Conservation (phyloP, 2,888 invertebrate species). For the Drosophila mimica region DNA sequence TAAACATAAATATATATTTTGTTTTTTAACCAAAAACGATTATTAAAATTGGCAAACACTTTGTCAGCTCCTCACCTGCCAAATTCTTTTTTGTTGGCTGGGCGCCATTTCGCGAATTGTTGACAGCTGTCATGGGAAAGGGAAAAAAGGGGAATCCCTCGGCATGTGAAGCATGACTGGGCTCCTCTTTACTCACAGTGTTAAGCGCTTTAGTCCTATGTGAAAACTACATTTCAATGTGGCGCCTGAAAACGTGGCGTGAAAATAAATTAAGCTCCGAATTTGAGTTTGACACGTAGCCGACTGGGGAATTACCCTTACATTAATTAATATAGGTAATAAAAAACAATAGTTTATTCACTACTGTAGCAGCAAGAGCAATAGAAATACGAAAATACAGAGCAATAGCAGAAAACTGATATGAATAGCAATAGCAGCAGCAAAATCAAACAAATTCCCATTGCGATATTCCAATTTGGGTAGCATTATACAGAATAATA, state of each 20-base stretch:
- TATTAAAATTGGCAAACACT: constrained; percentile 71
- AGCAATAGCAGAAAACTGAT: too few relatives aligned
- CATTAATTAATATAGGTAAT: neutral
- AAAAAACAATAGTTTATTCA: neutral
- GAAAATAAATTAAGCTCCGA: constrained; percentile 63
- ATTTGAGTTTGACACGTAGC: neutral
- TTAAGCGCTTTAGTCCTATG: constrained; percentile 61
- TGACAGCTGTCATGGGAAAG: constrained; percentile 71
- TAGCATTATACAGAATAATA: neutral
- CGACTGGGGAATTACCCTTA: constrained; percentile 26
- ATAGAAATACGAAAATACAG: too few relatives aligned
- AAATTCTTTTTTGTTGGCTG: constrained; percentile 9
- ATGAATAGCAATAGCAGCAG: neutral
- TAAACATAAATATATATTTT: constrained; percentile 11
- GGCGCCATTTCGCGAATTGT: constrained; percentile 64
- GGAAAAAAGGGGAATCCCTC: neutral
- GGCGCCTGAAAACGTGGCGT: constrained; percentile 60
- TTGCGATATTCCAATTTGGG: neutral
- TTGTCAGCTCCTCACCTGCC: constrained; percentile 30
- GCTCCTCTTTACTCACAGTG: constrained; percentile 23
- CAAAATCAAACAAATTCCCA: neutral
- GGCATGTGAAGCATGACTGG: constrained; percentile 12
- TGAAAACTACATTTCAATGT: constrained; percentile 69
- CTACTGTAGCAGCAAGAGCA: neutral
- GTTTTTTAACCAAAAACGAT: constrained; percentile 36